Evolutionary conservation across 2,888 invertebrate species (phyloP).

Genomic region (Acronicta leporina): DNA sequence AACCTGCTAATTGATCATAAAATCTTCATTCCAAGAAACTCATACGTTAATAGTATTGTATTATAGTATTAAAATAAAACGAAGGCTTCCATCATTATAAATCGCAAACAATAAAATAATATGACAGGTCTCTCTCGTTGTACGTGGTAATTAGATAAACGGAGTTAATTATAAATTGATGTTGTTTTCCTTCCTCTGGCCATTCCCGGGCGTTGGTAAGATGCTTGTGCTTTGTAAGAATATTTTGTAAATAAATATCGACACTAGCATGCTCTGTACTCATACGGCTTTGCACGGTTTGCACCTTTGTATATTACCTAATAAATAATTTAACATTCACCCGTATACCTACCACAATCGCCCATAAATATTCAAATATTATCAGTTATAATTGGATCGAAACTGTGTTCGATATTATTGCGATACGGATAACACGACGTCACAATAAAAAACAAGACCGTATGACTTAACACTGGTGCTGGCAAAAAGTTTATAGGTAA

Average conservation of each 20-base stretch:
- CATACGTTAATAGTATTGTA: conserved; percentile 20
- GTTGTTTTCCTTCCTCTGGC: conserved; percentile 65
- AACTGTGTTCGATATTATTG: conserved; percentile 25
- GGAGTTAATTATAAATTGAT: conserved; percentile 29
- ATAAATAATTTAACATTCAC: background rate
- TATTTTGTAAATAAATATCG: conserved; percentile 32
- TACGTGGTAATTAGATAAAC: conserved; percentile 19
- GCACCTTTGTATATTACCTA: no score
- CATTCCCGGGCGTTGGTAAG: conserved; percentile 73
- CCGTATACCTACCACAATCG: background rate
- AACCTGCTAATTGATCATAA: conserved; percentile 37
- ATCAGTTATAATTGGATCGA: conserved; percentile 4
- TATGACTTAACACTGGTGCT: background rate
- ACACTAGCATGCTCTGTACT: conserved; percentile 27
- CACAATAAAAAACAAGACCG: background rate
- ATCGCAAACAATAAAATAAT: conserved; percentile 55
- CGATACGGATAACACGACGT: conserved; percentile 1
- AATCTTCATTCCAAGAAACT: conserved; percentile 31
- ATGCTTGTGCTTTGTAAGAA: conserved; percentile 77
- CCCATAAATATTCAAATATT: background rate
- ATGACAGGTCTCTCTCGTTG: conserved; percentile 24
- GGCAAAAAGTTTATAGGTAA: conserved; percentile 26
- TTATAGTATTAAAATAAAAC: conserved; percentile 27
- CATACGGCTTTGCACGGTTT: background rate
- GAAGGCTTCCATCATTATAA: conserved; percentile 9